phyloP scores from a whole-genome alignment of 2,797 vertebrate genomes.

The Paramormyrops hopkinsi region DNA sequence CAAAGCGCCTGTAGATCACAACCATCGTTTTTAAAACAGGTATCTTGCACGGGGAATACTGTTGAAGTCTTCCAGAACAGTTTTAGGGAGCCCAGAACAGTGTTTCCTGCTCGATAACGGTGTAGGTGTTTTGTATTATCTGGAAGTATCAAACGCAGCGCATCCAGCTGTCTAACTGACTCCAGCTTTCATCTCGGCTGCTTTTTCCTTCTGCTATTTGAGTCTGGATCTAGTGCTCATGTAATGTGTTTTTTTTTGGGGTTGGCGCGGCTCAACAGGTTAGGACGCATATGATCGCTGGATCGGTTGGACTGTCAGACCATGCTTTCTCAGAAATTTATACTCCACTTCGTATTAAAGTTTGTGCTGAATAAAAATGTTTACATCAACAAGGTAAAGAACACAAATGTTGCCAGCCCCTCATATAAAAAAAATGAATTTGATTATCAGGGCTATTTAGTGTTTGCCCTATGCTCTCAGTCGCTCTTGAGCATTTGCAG shows the following conservation, averaged over 20 bases:
- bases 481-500: background rate
- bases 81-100: background rate
- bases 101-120: background rate
- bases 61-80: background rate
- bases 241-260: background rate
- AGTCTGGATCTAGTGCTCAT: background rate
- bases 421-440: background rate
- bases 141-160: background rate
- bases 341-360: background rate
- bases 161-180: background rate
- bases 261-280: background rate
- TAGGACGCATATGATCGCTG: background rate
- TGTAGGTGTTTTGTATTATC: background rate
- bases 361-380: background rate
- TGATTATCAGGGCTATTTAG: background rate
- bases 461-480: background rate
- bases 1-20: background rate
- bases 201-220: background rate
- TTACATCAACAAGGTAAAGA: background rate
- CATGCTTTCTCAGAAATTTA: background rate
- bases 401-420: background rate
- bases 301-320: background rate
- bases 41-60: background rate
- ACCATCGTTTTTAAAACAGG: background rate
- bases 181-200: background rate